phyloP scores from a whole-genome alignment of 1,140 invertebrate genomes.

The Pseudomyrmex cubaensis region DNA sequence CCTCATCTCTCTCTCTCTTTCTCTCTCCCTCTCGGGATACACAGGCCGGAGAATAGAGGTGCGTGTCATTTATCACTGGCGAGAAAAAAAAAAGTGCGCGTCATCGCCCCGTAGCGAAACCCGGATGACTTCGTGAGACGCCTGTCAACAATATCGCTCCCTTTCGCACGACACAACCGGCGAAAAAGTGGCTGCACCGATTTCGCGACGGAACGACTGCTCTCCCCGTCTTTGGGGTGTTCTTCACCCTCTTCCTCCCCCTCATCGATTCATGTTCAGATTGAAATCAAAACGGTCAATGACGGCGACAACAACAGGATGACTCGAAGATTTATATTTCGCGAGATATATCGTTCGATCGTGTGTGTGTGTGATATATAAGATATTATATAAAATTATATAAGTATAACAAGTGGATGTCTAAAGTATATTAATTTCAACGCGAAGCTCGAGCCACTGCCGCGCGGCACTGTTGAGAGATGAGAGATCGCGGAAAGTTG shows the following conservation, averaged over 20 bases:
- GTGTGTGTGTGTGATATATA: not conserved
- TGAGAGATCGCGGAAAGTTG: conserved; percentile 40
- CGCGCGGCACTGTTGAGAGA: not conserved
- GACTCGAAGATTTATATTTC: not conserved
- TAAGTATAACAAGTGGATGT: no score
- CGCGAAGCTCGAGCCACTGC: conserved; percentile 11
- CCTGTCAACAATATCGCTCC: conserved; percentile 80
- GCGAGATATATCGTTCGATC: not conserved
- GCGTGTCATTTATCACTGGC: conserved; percentile 81
- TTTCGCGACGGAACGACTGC: conserved; percentile 38
- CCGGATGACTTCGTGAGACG: conserved; percentile 81
- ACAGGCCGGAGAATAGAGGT: conserved; percentile 59
- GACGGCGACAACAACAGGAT: not conserved
- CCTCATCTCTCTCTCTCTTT: conserved; percentile 8
- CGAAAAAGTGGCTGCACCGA: conserved; percentile 40
- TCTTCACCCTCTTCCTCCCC: not conserved
- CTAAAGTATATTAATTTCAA: not conserved
- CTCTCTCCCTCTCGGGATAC: conserved; percentile 35
- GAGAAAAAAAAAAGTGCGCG: conserved; percentile 81
- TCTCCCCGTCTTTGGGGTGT: conserved; percentile 5
- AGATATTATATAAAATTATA: not conserved
- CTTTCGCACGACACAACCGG: conserved; percentile 38
- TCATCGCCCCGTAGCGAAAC: conserved; percentile 79
- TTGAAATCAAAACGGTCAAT: not conserved
- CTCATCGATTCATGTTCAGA: conserved; percentile 11